These are phyloP conservation scores for Diachasma alloeum DNA, from an alignment of 1,140 invertebrate species.

Conservation along the genomic window DNA sequence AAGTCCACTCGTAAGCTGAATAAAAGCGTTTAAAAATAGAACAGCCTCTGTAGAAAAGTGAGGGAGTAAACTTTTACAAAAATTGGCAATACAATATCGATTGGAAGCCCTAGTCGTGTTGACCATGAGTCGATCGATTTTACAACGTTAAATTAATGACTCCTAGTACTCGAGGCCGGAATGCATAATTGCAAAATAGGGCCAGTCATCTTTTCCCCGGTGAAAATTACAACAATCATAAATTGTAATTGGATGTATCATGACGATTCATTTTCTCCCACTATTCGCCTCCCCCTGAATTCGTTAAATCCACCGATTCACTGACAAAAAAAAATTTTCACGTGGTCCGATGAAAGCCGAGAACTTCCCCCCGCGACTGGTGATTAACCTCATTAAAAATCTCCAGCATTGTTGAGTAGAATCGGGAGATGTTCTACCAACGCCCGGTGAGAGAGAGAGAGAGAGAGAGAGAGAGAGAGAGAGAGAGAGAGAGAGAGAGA, in stretches of 20 bases:
- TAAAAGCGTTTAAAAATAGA: background rate
- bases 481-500: background rate
- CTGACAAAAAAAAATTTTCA: background rate
- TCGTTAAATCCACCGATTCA: background rate
- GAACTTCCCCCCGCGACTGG: no score
- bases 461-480: background rate
- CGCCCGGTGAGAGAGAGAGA: background rate
- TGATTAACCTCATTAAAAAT: background rate
- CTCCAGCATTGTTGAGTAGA: background rate
- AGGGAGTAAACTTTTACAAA: background rate
- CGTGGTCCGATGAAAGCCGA: background rate
- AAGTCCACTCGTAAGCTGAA: no score
- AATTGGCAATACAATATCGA: slow-evolving; percentile 9
- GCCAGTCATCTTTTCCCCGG: background rate
- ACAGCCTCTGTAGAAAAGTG: background rate
- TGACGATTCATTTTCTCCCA: background rate
- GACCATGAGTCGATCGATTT: slow-evolving; percentile 23
- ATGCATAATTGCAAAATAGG: slow-evolving; percentile 13
- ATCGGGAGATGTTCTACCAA: background rate
- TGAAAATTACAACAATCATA: background rate
- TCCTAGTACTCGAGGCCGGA: slow-evolving; percentile 10
- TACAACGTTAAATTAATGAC: slow-evolving; percentile 13
- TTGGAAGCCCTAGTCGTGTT: background rate
- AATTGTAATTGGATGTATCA: background rate
- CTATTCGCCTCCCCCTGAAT: background rate